phyloP scores from a whole-genome alignment of 2,888 invertebrate species.

The Netelia virgata region DNA sequence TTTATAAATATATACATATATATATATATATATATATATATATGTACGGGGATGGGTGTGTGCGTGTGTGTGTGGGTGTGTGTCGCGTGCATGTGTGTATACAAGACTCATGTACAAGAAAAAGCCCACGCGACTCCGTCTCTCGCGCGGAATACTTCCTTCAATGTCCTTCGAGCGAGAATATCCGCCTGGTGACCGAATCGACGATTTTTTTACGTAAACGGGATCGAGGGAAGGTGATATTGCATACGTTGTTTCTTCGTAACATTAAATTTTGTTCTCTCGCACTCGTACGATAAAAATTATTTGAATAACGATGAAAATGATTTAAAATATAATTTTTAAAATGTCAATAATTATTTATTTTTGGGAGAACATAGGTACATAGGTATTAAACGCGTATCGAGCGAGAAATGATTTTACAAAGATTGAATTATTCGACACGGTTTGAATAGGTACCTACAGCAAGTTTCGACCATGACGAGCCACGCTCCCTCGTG shows the following conservation, averaged over 20 bases:
- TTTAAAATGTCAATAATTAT: too few relatives aligned
- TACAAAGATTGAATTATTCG: not conserved
- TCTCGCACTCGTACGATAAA: not conserved
- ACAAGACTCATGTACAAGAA: not conserved
- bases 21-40: constrained; percentile 6
- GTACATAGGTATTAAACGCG: too few relatives aligned
- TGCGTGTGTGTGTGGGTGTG: not conserved
- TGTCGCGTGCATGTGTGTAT: too few relatives aligned
- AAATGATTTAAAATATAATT: not conserved
- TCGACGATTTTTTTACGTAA: constrained; percentile 53
- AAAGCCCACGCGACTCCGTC: constrained; percentile 46
- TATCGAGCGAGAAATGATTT: too few relatives aligned
- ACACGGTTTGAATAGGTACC: not conserved
- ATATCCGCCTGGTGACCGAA: constrained; percentile 64
- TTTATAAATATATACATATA: constrained; percentile 9
- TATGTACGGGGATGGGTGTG: too few relatives aligned
- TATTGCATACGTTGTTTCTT: not conserved
- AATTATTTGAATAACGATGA: not conserved
- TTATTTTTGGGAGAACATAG: too few relatives aligned
- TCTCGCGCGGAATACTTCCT: constrained; percentile 48
- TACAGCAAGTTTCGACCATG: not conserved
- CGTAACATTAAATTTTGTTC: constrained; percentile 2
- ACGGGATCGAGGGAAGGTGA: not conserved
- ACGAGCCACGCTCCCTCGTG: constrained; percentile 8
- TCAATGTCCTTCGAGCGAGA: constrained; percentile 64